Base-by-base conservation (phyloP, 2,113 vertebrate species). In the rabbit (Oryctolagus cuniculus) region DNA sequence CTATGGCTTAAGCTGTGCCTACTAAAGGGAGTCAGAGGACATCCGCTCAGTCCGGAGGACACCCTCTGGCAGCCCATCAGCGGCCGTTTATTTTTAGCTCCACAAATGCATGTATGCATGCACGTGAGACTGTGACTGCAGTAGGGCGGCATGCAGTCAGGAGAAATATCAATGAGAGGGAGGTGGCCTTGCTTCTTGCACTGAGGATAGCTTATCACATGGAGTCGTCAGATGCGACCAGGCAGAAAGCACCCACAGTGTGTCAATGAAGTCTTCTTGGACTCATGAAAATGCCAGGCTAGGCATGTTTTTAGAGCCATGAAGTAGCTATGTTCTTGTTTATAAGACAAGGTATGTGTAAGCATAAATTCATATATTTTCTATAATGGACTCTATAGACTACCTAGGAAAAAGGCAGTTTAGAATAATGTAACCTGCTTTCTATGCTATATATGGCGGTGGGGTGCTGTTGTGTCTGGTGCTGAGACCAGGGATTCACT, bases 201-300 rank as follows among this genome's bases (percentile, higher is more conserved):
- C 83, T 93, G 82, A 92, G 44, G 53, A 77, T n/a, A 87, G 63
- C 79, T 93, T 89, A 89, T 96, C 98, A 83, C 97, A 58, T 94
- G 96, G 97, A 98, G 97, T 97, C 97, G 98, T 96, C 98, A 98
- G 96, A 98, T 96, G 89, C 96, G 96, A 84, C 66, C 75, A 51
- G 31, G 89, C 51, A 88, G 53, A 78, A 95, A 34, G 51, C 34
- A 12, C 17, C 94, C 75, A 44, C 86, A 73, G 44, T 84, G 7
- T 91, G 96, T 97, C 95, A 97, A 13, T 3, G 58, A 91, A 96
- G 89, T 95, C 81, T 89, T 90, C 91, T 91, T 92, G 91, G 70
- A 84, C 85, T 90, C 95, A 96, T 94, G 67, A 96, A 97, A 97
- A 81, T 10, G 5, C 95, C 58, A 96, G 80, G 83, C 74, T 89